Conservation (phyloP, 2,888 invertebrate species). For the Holacanthella duospinosa region DNA sequence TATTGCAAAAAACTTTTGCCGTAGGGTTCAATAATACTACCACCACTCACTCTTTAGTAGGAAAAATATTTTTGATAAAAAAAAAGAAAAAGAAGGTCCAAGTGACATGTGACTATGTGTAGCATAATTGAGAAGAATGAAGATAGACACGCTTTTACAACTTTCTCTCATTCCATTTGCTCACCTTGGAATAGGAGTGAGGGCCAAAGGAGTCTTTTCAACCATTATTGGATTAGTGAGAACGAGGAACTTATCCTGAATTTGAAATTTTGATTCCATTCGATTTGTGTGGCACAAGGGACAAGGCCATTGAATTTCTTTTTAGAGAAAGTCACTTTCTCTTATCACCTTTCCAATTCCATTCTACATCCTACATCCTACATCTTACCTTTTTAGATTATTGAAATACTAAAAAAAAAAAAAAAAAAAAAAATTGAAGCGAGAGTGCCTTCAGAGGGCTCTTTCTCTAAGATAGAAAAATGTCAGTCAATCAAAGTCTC, state of each 20-base stretch:
- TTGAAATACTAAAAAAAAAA: not conserved
- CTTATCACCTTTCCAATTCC: not conserved
- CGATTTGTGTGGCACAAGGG: not conserved
- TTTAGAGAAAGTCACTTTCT: not conserved
- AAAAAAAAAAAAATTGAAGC: not conserved
- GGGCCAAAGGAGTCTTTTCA: not conserved
- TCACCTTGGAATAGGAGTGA: not conserved
- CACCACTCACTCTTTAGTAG: not conserved
- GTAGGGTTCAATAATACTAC: not conserved
- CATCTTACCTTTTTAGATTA: not conserved
- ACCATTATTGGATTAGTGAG: not conserved
- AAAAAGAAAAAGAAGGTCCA: too few species aligned
- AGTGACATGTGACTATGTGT: too few species aligned
- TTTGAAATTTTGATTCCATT: slow-evolving; percentile 3
- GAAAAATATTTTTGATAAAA: too few species aligned
- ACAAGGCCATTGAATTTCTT: not conserved
- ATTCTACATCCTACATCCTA: not conserved
- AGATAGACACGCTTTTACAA: not conserved
- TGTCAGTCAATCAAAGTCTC: not conserved
- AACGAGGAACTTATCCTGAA: slow-evolving; percentile 5
- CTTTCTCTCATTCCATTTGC: not conserved
- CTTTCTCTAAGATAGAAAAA: not conserved
- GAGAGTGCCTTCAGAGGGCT: too few species aligned
- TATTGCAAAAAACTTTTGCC: not conserved
- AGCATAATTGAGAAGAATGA: too few species aligned